These are phyloP conservation scores for Chesias legatella DNA, from an alignment of 2,888 invertebrate species.

Conservation along the genomic window DNA sequence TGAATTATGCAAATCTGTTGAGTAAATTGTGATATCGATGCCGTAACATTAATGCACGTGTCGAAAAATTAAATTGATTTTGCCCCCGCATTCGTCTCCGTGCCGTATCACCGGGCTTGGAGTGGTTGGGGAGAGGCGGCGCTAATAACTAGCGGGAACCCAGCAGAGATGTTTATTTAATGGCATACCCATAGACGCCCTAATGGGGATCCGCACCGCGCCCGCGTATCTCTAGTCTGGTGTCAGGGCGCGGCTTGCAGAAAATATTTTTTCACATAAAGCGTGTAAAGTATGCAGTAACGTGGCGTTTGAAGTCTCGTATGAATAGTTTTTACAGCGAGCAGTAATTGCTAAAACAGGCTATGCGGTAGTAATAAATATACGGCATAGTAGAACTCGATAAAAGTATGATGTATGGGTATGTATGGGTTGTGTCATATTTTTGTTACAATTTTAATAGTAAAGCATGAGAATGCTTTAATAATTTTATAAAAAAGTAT, in stretches of 20 bases:
- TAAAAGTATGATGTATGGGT: no score
- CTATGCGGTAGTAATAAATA: slow-evolving; percentile 2
- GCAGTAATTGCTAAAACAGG: not conserved
- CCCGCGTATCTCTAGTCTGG: slow-evolving; percentile 31
- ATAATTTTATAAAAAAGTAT: no score
- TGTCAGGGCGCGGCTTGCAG: slow-evolving; percentile 19
- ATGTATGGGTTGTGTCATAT: no score
- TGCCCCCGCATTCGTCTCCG: slow-evolving; percentile 67
- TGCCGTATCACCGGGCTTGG: slow-evolving; percentile 73
- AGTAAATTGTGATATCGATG: slow-evolving; percentile 52
- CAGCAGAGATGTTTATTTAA: slow-evolving; percentile 78
- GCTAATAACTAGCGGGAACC: slow-evolving; percentile 75
- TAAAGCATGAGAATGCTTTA: no score
- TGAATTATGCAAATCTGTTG: slow-evolving; percentile 30
- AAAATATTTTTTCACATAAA: slow-evolving; percentile 41
- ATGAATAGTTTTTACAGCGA: not conserved
- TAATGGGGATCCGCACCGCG: slow-evolving; percentile 60
- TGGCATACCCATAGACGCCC: slow-evolving; percentile 71
- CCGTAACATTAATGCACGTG: slow-evolving; percentile 72
- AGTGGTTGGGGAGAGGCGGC: slow-evolving; percentile 69
- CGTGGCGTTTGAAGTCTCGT: no score
- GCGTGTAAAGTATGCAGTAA: slow-evolving; percentile 5
- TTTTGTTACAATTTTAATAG: no score
- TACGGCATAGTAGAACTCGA: no score
- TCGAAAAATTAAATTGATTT: slow-evolving; percentile 80